Conservation (phyloP, 2,888 invertebrate species). For the Eupithecia pulchellata region DNA sequence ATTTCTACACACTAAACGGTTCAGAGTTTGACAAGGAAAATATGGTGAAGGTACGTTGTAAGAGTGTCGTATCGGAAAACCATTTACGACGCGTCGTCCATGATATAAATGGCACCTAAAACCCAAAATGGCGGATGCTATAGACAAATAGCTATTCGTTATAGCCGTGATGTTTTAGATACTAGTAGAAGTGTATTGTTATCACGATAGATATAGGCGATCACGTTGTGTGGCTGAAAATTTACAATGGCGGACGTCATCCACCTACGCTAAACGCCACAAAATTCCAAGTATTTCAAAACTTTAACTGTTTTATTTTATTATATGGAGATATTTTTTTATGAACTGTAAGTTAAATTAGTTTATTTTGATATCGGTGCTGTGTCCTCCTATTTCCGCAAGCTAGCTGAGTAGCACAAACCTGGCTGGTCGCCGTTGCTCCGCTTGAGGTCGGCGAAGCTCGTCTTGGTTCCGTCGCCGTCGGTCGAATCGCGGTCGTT, state of each 20-base stretch:
- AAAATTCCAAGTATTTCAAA: background rate
- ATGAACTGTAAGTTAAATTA: background rate
- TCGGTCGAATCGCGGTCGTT: conserved; percentile 85
- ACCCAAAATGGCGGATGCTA: conserved; percentile 21
- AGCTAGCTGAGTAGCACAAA: conserved; percentile 52
- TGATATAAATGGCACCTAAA: conserved; percentile 6
- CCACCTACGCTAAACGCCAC: background rate
- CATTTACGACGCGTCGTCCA: background rate
- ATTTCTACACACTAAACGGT: background rate
- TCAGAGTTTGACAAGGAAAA: background rate
- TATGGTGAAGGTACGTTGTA: too few species aligned
- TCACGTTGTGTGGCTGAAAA: conserved; percentile 11
- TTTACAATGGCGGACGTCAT: conserved; percentile 18
- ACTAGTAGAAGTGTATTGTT: background rate
- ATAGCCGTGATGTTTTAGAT: background rate
- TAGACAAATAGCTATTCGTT: background rate
- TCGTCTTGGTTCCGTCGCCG: conserved; percentile 85
- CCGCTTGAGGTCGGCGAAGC: conserved; percentile 90
- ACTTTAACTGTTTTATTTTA: background rate
- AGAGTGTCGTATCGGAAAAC: background rate
- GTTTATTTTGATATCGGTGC: conserved; percentile 16
- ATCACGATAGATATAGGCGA: too few species aligned
- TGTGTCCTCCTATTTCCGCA: conserved; percentile 49
- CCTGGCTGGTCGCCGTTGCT: conserved; percentile 81
- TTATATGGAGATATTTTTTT: background rate